phyloP scores from a whole-genome alignment of 2,113 vertebrate genomes.

The Melospiza melodia region DNA sequence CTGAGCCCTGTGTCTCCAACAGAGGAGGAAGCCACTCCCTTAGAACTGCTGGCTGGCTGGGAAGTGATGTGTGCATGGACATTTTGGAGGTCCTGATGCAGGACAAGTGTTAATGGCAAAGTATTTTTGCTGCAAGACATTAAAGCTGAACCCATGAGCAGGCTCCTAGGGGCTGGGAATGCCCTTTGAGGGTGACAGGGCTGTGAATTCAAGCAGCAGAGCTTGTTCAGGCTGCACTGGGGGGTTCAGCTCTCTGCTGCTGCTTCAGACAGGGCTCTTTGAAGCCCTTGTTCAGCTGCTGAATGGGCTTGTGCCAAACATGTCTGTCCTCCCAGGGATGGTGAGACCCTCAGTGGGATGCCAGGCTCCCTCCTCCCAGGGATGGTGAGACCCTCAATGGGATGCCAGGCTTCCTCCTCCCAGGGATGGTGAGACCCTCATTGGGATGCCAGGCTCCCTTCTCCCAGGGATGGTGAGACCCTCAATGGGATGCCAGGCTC shows the following conservation, averaged over 20 bases:
- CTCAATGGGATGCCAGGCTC: fast-evolving
- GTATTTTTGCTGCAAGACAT: not conserved
- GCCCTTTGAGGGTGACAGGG: not conserved
- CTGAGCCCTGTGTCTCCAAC: not conserved
- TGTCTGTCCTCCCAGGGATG: not conserved
- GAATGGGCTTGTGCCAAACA: fast-evolving
- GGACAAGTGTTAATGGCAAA: not conserved
- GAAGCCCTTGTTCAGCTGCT: not conserved
- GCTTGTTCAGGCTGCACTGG: not conserved
- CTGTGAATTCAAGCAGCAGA: not conserved
- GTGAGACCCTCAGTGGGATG: fast-evolving
- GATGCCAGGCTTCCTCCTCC: not conserved
- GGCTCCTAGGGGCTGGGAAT: not conserved
- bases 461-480: not conserved
- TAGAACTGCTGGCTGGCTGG: not conserved
- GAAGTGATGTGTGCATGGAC: fast-evolving
- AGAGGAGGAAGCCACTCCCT: not conserved
- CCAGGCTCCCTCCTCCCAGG: not conserved
- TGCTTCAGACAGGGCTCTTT: not conserved
- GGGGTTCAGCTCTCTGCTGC: not conserved
- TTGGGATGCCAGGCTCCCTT: not conserved
- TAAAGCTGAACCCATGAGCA: not conserved
- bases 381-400: fast-evolving
- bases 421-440: fast-evolving
- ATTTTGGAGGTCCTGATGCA: not conserved